Conservation (phyloP, 2,797 vertebrate species). For the Allobates femoralis region DNA sequence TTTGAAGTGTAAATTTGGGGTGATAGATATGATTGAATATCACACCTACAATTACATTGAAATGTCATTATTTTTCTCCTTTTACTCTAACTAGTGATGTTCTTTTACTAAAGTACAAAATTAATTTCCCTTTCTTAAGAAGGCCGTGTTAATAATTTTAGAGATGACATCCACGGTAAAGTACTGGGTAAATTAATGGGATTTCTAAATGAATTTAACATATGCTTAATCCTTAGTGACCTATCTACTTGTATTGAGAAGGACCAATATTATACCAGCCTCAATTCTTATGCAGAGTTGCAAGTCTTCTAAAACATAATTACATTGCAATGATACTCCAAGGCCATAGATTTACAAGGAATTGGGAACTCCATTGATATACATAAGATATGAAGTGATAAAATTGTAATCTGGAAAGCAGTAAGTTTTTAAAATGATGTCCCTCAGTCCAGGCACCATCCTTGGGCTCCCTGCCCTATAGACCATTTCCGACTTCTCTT, state of each 20-base stretch:
- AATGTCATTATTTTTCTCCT: conserved; percentile 1
- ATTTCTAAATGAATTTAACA: conserved; percentile 37
- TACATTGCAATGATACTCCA: conserved; percentile 30
- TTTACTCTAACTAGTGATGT: conserved; percentile 11
- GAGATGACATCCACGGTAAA: neutral
- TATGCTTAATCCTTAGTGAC: conserved; percentile 29
- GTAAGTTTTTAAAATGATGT: neutral
- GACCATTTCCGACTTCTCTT: no score
- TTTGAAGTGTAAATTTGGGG: no score
- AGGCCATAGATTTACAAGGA: neutral
- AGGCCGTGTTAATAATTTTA: conserved; percentile 25
- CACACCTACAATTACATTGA: neutral
- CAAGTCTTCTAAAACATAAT: conserved; percentile 26
- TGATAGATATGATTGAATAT: neutral
- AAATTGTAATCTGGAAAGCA: neutral
- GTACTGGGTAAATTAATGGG: conserved; percentile 32
- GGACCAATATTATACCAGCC: neutral
- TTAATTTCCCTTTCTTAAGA: conserved; percentile 16
- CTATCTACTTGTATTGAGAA: conserved; percentile 21
- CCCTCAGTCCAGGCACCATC: no score
- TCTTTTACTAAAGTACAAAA: conserved; percentile 11
- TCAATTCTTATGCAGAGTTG: conserved; percentile 21
- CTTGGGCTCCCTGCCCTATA: no score
- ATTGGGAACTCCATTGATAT: neutral
- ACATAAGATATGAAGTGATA: neutral